A percentile compares a stretch with the other conserved stretches of the same genome.
These are phyloP conservation scores for Scatophagus argus DNA, from an alignment of 2,113 vertebrate genomes.

Conservation along the genomic window DNA sequence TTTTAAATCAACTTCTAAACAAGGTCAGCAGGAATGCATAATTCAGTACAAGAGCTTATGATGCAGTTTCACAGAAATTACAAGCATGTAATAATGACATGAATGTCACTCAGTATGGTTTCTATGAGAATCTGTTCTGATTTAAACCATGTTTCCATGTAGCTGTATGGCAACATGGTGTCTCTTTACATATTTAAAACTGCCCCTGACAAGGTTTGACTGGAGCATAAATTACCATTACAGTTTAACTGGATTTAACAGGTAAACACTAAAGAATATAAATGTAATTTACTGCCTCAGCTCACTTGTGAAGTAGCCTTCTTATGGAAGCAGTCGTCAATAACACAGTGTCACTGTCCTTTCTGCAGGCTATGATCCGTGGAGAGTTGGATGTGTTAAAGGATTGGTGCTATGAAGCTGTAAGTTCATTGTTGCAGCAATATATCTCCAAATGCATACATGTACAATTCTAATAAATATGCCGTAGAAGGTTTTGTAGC, in stretches of 20 bases:
- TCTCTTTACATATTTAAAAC: not conserved
- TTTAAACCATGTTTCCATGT: not conserved
- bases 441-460: not conserved
- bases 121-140: not conserved
- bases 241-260: not conserved
- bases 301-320: not conserved
- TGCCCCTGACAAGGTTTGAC: not conserved
- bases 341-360: not conserved
- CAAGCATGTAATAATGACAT: not conserved
- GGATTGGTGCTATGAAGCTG: constrained; percentile 98
- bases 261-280: not conserved
- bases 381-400: constrained; percentile 96
- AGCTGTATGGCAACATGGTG: not conserved
- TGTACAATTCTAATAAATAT: not conserved
- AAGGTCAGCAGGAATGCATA: not conserved
- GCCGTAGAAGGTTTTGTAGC: not conserved
- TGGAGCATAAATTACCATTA: not conserved
- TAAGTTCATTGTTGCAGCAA: constrained; percentile 82
- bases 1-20: not conserved
- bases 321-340: not conserved
- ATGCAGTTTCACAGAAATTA: too few species aligned
- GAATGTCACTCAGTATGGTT: not conserved
- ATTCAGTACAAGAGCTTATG: not conserved
- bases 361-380: constrained; percentile 90
- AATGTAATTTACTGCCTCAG: not conserved